Base-by-base conservation (phyloP, 2,888 invertebrate genomes). In the Pecten maximus region DNA sequence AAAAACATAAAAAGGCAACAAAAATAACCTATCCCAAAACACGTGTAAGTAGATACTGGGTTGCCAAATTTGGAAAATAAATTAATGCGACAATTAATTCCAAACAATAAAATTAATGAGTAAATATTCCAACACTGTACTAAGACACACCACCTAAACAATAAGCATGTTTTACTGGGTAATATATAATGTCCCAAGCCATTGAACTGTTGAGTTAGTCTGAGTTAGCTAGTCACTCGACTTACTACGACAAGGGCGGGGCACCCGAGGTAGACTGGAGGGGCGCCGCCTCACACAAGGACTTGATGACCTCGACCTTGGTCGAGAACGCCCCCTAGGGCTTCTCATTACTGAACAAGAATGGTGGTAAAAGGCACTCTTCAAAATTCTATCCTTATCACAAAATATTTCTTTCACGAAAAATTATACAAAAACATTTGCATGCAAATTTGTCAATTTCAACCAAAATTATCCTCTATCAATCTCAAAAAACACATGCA, bases 231-330 rank as follows among this genome's bases (percentile, higher is more conserved):
- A 74, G 35, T 35, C 74, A 74, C 74, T 28, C 74, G 74, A 74
- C 74, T 74, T 74, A 74, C 74, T 74, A 74, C 74, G 74, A 74
- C 74, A 74, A 35, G 74, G 74, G 28, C 74, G 74, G 28, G 28
- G 28, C 12, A 74, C 74, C 19, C 74, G 74, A 28, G 74, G 74
- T 28, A 35, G 35, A 23, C 74, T 74, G 74, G 74, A 74, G 74
- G 74, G 35, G 74, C 74, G 74, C 74, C 74, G 28, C 74, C 74
- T 74, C 74, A 74, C 74, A 74, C 74, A 35, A 2, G 74, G 74
- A 35, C 74, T 74, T 10, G 28, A 12, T 10, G 74, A 74, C 74
- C 74, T 74, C 28, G 74, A 35, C 16, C 74, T 28, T 74, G 74
- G 28, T 35, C 74, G 74, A 74, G 74, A 74, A 28, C 74, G 74